A percentile compares a stretch with the other conserved stretches of the same genome.
Evolutionary conservation across 2,888 invertebrate species (phyloP).

Genomic region (Cerastoderma edule): DNA sequence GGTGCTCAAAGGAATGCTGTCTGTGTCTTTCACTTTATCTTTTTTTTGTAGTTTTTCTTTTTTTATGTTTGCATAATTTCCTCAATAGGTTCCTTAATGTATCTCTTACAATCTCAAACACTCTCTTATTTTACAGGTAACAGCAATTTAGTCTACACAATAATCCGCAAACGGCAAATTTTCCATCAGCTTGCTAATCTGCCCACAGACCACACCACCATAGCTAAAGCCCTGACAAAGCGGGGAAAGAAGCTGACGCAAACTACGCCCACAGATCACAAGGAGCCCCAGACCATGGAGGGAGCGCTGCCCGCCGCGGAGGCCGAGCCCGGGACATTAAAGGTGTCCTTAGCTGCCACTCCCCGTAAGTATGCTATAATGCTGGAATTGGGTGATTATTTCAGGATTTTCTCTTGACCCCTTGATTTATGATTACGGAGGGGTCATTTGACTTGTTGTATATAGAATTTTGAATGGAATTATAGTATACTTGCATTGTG

Average conservation of each 20-base stretch:
- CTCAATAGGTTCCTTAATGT: too few relatives aligned
- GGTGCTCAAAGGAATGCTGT: too few relatives aligned
- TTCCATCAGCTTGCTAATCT: constrained; percentile 99
- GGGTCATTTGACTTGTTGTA: too few relatives aligned
- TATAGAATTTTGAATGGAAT: too few relatives aligned
- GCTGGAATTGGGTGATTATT: background rate
- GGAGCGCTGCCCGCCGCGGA: constrained; percentile 82
- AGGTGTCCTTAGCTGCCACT: constrained; percentile 94
- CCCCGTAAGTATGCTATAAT: constrained; percentile 87
- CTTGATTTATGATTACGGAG: too few relatives aligned
- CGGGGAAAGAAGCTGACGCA: constrained; percentile 79
- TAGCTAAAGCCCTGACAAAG: constrained; percentile 88
- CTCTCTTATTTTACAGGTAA: constrained; percentile 90
- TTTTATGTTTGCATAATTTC: too few relatives aligned
- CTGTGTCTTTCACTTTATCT: too few relatives aligned
- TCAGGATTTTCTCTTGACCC: background rate
- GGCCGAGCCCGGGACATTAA: constrained; percentile 90
- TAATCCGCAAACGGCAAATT: constrained; percentile 98
- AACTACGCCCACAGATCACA: constrained; percentile 68
- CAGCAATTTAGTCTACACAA: constrained; percentile 98
- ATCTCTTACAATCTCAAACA: too few relatives aligned
- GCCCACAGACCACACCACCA: constrained; percentile 95
- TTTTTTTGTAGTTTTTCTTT: too few relatives aligned
- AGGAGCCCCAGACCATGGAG: constrained; percentile 81
- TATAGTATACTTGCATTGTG: too few relatives aligned